Evolutionary conservation across 2,888 invertebrate genomes (phyloP), one percentile per base, ranked within the genome.

Genomic region (Dicycla oo): DNA sequence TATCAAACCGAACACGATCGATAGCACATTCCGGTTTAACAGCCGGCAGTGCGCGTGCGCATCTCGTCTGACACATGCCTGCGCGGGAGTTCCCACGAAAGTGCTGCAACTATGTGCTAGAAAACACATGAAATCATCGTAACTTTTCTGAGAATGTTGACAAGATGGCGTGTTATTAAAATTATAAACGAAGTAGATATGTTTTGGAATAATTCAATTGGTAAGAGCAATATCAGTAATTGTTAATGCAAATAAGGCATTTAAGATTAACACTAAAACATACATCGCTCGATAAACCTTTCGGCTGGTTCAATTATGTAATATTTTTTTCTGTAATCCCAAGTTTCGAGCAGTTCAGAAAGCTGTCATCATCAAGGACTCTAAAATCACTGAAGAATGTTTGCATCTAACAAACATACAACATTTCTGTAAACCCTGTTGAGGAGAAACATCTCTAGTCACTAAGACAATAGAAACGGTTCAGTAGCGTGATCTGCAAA

Each of bases 81-180:
- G 78, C 51, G 66, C 63, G 20, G 60, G 67, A 78, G 82, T 80
- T 80, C 82, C 74, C 80, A 82, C 82, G 80, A 82, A 82, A 69
- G 40, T 81, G 73, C 60, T 57, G 53, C 61, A 75, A 65, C 80
- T 63, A 78, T 75, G 40, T 61, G 64, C 65, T 62, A 80, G 66
- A 75, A 69, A 63, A 60, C 20, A 75, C 45, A 65, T 69, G 30
- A 58, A 75, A 63, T 60, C 51, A 53, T 80, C n/a, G 34, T 34
- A 54, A 58, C 38, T 73, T 66, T 60, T 51, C 38, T 43, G 54
- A 51, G 69, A 75, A 80, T 80, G 49, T 75, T 45, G 75, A 78
- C 61, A 54, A 61, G 65, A 51, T 75, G 26, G 76, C 57, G 51
- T 73, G 73, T 56, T 23, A n/a, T n/a, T n/a, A n/a, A n/a, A n/a